Base-by-base conservation (phyloP, 2,797 vertebrate species). In the Strix occidentalis region DNA sequence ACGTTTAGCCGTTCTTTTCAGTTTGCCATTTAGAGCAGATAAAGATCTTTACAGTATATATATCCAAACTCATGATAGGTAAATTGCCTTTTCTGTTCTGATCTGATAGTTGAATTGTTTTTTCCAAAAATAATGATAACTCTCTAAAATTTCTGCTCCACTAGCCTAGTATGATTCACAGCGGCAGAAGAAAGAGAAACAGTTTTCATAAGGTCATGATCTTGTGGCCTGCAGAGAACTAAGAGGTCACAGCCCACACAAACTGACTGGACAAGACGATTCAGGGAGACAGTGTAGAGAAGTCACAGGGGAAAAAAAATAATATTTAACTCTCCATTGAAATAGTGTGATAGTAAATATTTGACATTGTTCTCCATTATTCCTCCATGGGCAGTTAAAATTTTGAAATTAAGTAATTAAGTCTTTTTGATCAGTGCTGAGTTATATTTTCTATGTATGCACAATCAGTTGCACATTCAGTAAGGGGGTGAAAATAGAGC, bases 211-310 rank as follows among this genome's bases (percentile, higher is more conserved):
- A 98, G 98, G 98, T 98, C 98, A 91, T 68, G 90, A 79, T 98
- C 97, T 96, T 96, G 96, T 98, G 98, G 98, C 98, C 98, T 97
- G 94, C 77, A 74, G 92, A 96, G 93, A 97, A 74, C 95, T 90
- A 84, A 66, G 79, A 95, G 90, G 97, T 96, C 95, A 95, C 91
- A 97, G 97, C 95, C 97, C 97, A 88, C 91, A 94, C 90, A 89
- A 96, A 97, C 41, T 41, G 93, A 61, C 84, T 87, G 90, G 96
- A 90, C 92, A 68, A 92, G 72, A 91, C 92, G 88, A 95, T 84
- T 92, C 79, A 75, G 78, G 66, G 78, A 92, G 97, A 98, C 97
- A 98, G 97, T 97, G 93, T 86, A 72, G 74, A 84, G 92, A 95
- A 84, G 90, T 93, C 95, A 95, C 13, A 5, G 53, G 31, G 11